These are phyloP conservation scores for Pseudomugil tenellus DNA, from an alignment of 2,797 vertebrate genomes.

Conservation along the genomic window DNA sequence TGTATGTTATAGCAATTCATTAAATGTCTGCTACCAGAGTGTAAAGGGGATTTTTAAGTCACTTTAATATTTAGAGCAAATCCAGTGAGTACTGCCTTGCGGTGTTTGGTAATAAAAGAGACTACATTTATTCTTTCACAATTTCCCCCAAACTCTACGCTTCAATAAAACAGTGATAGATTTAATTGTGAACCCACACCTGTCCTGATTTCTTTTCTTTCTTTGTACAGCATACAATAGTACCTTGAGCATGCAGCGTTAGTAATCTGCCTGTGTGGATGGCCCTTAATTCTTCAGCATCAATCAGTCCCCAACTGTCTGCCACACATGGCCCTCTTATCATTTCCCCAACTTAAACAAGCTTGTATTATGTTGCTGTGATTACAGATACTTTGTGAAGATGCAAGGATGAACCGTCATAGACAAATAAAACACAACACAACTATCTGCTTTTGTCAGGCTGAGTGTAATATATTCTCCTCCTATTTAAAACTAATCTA, in stretches of 20 bases:
- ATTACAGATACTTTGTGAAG: conserved; percentile 15
- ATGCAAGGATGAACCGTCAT: conserved; percentile 7
- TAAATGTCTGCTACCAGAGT: too few species aligned
- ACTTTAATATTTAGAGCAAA: too few species aligned
- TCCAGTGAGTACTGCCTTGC: too few species aligned
- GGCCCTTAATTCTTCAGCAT: conserved; percentile 8
- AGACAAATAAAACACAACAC: background rate
- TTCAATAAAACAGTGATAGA: background rate
- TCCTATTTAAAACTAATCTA: conserved; percentile 2
- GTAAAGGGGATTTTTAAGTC: too few species aligned
- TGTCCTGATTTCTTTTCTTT: background rate
- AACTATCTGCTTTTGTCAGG: conserved; percentile 7
- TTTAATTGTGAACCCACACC: background rate
- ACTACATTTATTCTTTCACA: too few species aligned
- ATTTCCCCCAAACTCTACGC: too few species aligned
- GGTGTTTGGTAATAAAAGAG: too few species aligned
- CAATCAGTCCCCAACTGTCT: conserved; percentile 18
- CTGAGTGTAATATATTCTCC: background rate
- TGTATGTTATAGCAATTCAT: too few species aligned
- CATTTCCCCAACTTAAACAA: background rate
- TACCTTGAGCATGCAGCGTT: background rate
- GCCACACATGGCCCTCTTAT: background rate
- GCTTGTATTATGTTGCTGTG: conserved; percentile 12
- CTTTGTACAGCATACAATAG: background rate
- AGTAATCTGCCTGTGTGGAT: background rate